These are phyloP conservation scores for Pycnomerus fuliginosus DNA, from an alignment of 2,888 invertebrate genomes.

Conservation along the genomic window DNA sequence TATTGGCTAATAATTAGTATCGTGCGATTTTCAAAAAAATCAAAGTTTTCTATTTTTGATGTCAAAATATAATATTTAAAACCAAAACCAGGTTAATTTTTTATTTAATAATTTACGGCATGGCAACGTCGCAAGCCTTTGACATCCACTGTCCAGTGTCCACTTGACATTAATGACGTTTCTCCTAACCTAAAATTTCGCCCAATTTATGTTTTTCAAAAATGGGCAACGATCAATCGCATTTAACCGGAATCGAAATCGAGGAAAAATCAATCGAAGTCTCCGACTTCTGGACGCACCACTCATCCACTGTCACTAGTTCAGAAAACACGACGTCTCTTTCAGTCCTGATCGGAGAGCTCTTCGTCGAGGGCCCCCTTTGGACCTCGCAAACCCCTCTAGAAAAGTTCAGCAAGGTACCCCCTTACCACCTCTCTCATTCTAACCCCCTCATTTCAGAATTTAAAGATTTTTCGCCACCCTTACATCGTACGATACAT, in stretches of 20 bases:
- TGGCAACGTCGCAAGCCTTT: slow-evolving; percentile 2
- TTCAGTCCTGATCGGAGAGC: slow-evolving; percentile 75
- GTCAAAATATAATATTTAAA: too few species aligned
- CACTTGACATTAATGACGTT: slow-evolving; percentile 10
- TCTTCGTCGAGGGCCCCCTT: slow-evolving; percentile 62
- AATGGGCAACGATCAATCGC: slow-evolving; percentile 77
- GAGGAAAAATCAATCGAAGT: slow-evolving; percentile 74
- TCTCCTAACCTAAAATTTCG: slow-evolving; percentile 9
- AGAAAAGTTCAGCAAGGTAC: slow-evolving; percentile 75
- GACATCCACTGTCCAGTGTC: slow-evolving; percentile 1
- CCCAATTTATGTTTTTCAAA: slow-evolving; percentile 22
- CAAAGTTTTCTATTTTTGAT: too few species aligned
- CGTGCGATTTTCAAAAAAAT: too few species aligned
- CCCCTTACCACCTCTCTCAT: too few species aligned
- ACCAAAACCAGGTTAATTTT: too few species aligned
- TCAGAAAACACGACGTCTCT: slow-evolving; percentile 62
- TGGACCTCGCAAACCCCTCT: slow-evolving; percentile 68
- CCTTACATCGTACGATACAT: slow-evolving; percentile 83
- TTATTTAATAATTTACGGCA: background rate
- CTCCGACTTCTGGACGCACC: slow-evolving; percentile 77
- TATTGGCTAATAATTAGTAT: too few species aligned
- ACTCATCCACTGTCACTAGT: slow-evolving; percentile 61
- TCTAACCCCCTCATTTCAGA: too few species aligned
- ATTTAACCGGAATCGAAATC: slow-evolving; percentile 70
- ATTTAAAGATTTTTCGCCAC: slow-evolving; percentile 81